Evolutionary conservation across 2,888 invertebrate genomes (phyloP).

Genomic region (Clitarchus hookeri): DNA sequence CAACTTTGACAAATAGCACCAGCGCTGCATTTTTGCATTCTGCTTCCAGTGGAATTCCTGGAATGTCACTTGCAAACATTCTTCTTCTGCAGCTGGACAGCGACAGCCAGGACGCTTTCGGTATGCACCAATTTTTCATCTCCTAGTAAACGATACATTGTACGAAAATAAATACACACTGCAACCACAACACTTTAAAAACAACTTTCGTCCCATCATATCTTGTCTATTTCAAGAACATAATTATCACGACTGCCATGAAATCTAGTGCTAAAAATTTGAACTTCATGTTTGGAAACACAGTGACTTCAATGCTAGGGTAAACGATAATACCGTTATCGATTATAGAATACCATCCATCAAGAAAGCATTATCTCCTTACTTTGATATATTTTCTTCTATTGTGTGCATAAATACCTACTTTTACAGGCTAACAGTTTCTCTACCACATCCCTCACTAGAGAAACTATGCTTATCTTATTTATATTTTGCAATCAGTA

Average conservation of each 20-base stretch:
- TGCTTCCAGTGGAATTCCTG: slow-evolving; percentile 31
- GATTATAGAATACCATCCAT: background rate
- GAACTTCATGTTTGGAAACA: background rate
- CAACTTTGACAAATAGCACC: background rate
- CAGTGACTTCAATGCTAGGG: background rate
- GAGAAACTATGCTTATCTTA: too few relatives aligned
- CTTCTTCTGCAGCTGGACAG: background rate
- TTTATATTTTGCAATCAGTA: too few relatives aligned
- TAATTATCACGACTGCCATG: background rate
- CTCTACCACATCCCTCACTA: too few relatives aligned
- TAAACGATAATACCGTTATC: background rate
- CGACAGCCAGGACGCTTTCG: background rate
- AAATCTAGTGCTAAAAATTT: background rate
- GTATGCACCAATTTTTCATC: background rate
- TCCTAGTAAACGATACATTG: background rate
- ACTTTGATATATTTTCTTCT: too few relatives aligned
- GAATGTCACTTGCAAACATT: slow-evolving; percentile 26
- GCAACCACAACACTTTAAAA: background rate
- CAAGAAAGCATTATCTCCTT: too few relatives aligned
- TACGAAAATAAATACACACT: background rate
- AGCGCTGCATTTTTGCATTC: background rate
- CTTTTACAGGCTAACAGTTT: too few relatives aligned
- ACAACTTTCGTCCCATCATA: background rate
- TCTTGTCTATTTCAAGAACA: background rate
- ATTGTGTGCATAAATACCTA: too few relatives aligned